Evolutionary conservation across 2,888 invertebrate genomes (phyloP), one percentile per base, ranked within the genome.

Genomic region (Linnaemya tessellans): DNA sequence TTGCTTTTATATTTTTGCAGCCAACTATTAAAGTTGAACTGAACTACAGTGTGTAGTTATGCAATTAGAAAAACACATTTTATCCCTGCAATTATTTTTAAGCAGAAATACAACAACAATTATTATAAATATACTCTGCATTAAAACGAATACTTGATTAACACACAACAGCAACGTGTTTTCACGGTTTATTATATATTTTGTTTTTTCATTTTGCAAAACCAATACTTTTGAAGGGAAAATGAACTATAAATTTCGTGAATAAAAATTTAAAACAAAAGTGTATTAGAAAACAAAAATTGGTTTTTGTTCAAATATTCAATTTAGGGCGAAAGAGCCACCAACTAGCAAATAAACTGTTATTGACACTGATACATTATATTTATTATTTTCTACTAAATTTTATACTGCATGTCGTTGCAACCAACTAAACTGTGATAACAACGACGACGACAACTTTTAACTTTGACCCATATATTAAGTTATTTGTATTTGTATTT

Each of bases 391-490:
- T 78, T 68, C 60, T 15, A 51, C 51, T 11, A 68, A 78, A 78
- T 62, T 68, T 58, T 10, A 35, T 58, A 13, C 41, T 11, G 18
- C 46, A 4, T 49, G 3, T n/a, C 7, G 5, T 58, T 46, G 58
- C 18, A 35, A 56, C 41, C 46, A 30, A n/a, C n/a, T n/a, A 58
- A 41, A 70, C 3, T 35, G 4, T 3, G 4, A 71, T 49, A 58
- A 60, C 35, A 73, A 73, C 56, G 30, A 30, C 22, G 18, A 73
- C 60, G 60, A n/a, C 25, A 60, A 68, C 62, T 78, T 84, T 84
- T 81, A 78, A 78, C 84, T 74, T 78, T 84, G 80, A 84, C 77
- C 84, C 64, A 78, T 60, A 78, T 74, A 56, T 30, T 3, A 8
- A 30, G 7, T n/a, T 54, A 20, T 9, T 41, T 46, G 67, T 77